Evolutionary conservation across 2,797 vertebrate species (phyloP), one percentile per base, ranked within the genome.

Genomic region (Diglossa cyanea): DNA sequence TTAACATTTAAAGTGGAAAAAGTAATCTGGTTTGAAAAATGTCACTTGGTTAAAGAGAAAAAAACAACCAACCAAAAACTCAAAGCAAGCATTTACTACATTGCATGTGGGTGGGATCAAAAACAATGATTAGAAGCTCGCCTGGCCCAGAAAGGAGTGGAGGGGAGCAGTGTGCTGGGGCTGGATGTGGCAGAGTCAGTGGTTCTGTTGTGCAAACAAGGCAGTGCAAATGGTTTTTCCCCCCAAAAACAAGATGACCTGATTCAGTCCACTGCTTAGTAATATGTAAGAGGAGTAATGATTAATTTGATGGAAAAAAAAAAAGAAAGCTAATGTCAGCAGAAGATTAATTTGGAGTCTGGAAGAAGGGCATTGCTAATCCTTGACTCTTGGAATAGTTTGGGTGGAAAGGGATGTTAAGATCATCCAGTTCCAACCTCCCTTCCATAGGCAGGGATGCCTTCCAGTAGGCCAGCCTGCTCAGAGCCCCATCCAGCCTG

Each of bases 1-100:
- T 58, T 93, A 94, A 91, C 89, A 73, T 91, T 93, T 93, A 35
- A 85, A 73, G 53, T 93, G 76, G 82, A 90, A 94, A 91, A 95
- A 90, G 58, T 92, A 2, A 55, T 37, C 54, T 88, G 47, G 13
- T 55, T 88, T 95, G 75, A 90, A 88, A 94, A 90, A 83, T 86
- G 63, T 87, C 60, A 84, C 25, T 84, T 62, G 54, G 35, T 66
- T 75, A 45, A 84, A 72, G 35, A 58, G 78, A 53, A 82, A 55
- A 55, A 80, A 5, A 0, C 18, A 81, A 47, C 25, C 14, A 72
- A 37, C 68, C 28, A 25, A 33, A 71, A 93, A 44, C 42, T 51
- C 57, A 37, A 72, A 93, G 67, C 17, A 61, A 93, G 50, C 26
- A 47, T 50, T 88, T 83, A 20, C 20, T 39, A 3, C 1, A 1